phyloP scores from a whole-genome alignment of 2,888 invertebrate genomes.

The Patella caerulea region DNA sequence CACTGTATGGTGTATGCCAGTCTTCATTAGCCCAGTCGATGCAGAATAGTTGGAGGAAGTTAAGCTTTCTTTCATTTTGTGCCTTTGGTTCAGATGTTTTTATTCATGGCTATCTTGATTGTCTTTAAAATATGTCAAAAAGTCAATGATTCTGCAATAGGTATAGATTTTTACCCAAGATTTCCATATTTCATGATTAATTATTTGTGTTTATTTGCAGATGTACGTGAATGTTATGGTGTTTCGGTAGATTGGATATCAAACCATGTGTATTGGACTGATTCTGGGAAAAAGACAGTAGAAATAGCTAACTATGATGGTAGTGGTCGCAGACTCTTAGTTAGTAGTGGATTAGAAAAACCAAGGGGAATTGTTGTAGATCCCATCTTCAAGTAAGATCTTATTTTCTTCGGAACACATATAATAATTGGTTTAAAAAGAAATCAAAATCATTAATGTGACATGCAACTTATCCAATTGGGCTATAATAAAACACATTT shows the following conservation, averaged over 20 bases:
- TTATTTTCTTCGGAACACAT: too few species aligned
- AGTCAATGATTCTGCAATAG: background rate
- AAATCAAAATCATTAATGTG: too few species aligned
- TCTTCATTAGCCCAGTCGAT: too few species aligned
- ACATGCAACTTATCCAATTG: too few species aligned
- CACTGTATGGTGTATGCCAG: too few species aligned
- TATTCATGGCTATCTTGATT: too few species aligned
- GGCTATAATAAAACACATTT: too few species aligned
- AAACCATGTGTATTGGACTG: conserved; percentile 66
- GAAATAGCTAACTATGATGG: conserved; percentile 65
- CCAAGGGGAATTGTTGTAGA: conserved; percentile 63
- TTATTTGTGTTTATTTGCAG: conserved; percentile 37
- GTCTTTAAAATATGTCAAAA: background rate
- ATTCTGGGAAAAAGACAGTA: conserved; percentile 52
- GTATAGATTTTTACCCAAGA: background rate
- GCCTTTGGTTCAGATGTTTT: too few species aligned
- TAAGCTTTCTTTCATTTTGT: too few species aligned
- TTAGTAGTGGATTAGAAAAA: conserved; percentile 49
- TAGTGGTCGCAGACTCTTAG: conserved; percentile 50
- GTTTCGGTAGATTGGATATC: conserved; percentile 64
- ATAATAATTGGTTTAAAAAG: too few species aligned
- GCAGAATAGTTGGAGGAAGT: too few species aligned
- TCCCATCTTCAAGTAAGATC: conserved; percentile 60
- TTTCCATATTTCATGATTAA: background rate
- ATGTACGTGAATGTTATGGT: conserved; percentile 59